Evolutionary conservation across 2,113 vertebrate genomes (phyloP).

Genomic region (Psilopsiagon aymara): DNA sequence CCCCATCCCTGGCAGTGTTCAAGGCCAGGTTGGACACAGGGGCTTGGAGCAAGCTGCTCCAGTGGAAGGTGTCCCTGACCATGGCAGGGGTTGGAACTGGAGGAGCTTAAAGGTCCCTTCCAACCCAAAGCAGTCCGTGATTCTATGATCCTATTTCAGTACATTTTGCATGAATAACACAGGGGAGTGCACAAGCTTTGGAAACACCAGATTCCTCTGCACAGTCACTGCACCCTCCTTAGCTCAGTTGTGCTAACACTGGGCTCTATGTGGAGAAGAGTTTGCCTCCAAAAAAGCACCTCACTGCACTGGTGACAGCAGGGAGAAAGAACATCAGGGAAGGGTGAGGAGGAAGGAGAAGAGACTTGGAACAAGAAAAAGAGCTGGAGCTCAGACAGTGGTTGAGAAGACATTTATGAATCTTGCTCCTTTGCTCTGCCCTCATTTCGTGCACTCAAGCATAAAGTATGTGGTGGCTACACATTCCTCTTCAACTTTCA

Average conservation of each 20-base stretch:
- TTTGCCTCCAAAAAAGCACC: background rate
- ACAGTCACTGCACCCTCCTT: background rate
- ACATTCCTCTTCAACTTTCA: background rate
- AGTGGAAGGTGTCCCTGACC: background rate
- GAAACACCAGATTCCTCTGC: background rate
- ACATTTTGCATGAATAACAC: background rate
- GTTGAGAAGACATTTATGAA: background rate
- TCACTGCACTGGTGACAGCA: background rate
- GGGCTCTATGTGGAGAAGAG: background rate
- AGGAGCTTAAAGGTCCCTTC: background rate
- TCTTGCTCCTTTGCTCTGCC: background rate
- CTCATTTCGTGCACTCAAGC: background rate
- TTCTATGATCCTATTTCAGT: background rate
- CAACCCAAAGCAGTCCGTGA: background rate
- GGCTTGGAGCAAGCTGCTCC: background rate
- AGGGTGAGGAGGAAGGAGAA: background rate
- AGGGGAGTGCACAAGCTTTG: background rate
- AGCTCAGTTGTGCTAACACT: background rate
- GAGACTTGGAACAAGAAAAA: background rate
- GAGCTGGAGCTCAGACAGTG: background rate
- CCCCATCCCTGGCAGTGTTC: too few species aligned
- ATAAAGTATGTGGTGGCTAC: background rate
- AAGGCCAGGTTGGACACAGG: background rate
- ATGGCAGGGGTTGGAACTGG: accelerated
- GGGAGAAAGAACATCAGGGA: background rate